phyloP scores from a whole-genome alignment of 2,888 invertebrate species.

The Agrochola litura region DNA sequence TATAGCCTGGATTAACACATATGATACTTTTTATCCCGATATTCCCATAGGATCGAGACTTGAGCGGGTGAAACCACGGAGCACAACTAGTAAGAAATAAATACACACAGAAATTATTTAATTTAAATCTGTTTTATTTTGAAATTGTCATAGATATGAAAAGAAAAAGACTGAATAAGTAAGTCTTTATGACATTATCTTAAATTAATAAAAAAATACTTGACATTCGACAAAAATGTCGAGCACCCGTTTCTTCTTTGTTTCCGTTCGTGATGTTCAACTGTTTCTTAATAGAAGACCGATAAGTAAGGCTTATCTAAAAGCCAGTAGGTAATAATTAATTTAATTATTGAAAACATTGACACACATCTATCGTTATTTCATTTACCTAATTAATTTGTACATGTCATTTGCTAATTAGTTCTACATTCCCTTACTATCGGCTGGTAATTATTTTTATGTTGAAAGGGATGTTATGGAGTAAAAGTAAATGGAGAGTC shows the following conservation, averaged over 20 bases:
- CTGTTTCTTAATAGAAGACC: conserved; percentile 27
- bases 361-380: conserved; percentile 51
- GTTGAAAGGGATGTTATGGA: conserved; percentile 30
- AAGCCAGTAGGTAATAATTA: conserved; percentile 37
- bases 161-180: not conserved
- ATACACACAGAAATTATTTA: not conserved
- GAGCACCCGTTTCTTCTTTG: conserved; percentile 6
- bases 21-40: too few species aligned
- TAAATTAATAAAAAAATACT: not conserved
- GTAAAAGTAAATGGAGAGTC: conserved; percentile 8
- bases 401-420: conserved; percentile 64
- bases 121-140: not conserved
- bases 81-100: too few species aligned
- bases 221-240: not conserved
- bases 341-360: conserved; percentile 63
- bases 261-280: conserved; percentile 14
- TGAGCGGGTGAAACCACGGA: too few species aligned
- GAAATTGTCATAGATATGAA: not conserved
- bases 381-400: conserved; percentile 63
- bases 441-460: conserved; percentile 44
- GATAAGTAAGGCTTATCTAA: conserved; percentile 45
- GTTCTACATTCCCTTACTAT: conserved; percentile 45
- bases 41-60: too few species aligned
- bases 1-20: too few species aligned
- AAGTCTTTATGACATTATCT: not conserved